Percentiles rank a stretch among this genome's conserved stretches.
Conservation (phyloP, 2,888 invertebrate species). For the Tenthredo distinguenda region DNA sequence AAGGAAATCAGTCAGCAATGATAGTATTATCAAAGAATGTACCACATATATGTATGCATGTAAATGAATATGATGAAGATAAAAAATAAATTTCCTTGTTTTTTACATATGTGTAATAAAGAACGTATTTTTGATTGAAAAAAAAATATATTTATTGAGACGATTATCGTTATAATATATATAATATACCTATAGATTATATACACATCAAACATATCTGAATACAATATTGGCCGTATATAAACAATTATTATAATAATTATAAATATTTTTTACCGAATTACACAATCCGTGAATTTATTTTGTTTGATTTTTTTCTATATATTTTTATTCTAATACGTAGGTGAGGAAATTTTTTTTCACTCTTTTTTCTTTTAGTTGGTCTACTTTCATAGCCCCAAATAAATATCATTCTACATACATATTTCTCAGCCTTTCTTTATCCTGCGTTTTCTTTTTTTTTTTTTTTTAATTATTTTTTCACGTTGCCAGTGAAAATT, state of each 20-base stretch:
- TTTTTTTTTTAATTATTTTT: neutral
- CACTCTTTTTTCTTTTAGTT: neutral
- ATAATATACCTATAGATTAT: constrained; percentile 32
- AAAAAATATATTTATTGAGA: constrained; percentile 40
- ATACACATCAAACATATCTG: constrained; percentile 38
- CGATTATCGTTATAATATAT: neutral
- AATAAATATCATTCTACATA: neutral
- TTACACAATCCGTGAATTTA: neutral
- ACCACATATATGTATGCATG: neutral
- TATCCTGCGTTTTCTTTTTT: neutral
- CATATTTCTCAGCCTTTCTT: neutral
- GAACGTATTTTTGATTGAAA: constrained; percentile 1
- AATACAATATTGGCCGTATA: constrained; percentile 43
- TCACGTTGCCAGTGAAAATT: neutral
- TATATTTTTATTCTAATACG: neutral
- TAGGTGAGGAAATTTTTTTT: neutral
- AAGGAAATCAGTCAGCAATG: neutral
- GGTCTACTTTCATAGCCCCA: constrained; percentile 11
- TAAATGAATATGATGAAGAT: neutral
- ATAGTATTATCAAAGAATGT: neutral
- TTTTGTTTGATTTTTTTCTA: neutral
- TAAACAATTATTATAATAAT: constrained; percentile 10
- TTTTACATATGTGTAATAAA: neutral
- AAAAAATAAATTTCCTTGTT: neutral
- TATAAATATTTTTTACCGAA: neutral